phyloP scores from a whole-genome alignment of 2,888 invertebrate species.

The Quadriops clusia region DNA sequence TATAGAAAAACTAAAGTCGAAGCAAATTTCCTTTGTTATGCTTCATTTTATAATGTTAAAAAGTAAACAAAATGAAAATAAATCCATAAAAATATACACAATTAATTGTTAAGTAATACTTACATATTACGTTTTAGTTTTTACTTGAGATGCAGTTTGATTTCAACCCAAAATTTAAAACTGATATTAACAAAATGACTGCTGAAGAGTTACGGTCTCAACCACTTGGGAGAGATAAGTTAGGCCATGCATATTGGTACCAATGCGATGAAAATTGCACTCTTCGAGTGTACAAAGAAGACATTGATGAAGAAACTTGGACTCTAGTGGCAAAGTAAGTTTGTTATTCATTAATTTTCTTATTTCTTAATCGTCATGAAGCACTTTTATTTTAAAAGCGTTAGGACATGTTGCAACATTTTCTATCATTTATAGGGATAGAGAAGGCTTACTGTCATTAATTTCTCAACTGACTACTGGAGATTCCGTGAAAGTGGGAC shows the following conservation, averaged over 20 bases:
- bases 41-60: no score
- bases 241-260: constrained; percentile 89
- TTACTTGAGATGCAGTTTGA: constrained; percentile 93
- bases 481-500: constrained; percentile 49
- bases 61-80: no score
- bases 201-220: constrained; percentile 72
- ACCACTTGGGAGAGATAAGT: constrained; percentile 84
- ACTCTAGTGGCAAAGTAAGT: constrained; percentile 75
- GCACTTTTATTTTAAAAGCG: neutral
- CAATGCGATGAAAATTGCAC: constrained; percentile 82
- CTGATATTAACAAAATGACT: constrained; percentile 65
- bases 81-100: no score
- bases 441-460: constrained; percentile 68
- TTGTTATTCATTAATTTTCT: constrained; percentile 6
- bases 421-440: constrained; percentile 24
- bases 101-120: no score
- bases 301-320: constrained; percentile 94
- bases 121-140: constrained; percentile 49
- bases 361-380: neutral
- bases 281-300: constrained; percentile 86
- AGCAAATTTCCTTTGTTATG: no score
- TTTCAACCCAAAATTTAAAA: constrained; percentile 84
- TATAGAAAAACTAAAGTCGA: no score
- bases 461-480: constrained; percentile 60
- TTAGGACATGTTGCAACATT: neutral